A percentile compares a stretch with the other conserved stretches of the same genome.
Evolutionary conservation across 2,797 vertebrate species (phyloP).

Genomic region (Pseudotriccus pelzelni): DNA sequence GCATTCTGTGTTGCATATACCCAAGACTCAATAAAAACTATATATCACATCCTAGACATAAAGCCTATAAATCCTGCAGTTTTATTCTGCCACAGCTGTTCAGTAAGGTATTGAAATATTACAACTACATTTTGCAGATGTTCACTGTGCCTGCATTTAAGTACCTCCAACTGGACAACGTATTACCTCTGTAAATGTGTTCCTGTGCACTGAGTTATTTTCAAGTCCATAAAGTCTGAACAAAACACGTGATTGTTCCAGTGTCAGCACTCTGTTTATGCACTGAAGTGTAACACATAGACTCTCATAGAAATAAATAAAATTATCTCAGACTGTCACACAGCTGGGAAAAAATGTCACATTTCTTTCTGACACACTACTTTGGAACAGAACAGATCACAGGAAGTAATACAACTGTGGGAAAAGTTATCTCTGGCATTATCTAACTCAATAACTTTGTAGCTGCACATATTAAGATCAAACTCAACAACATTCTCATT

Average conservation of each 20-base stretch:
- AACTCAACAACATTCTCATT: neutral
- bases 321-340: neutral
- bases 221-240: slow-evolving; percentile 10
- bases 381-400: neutral
- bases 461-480: neutral
- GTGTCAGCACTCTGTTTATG: neutral
- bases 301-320: neutral
- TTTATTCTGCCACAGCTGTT: slow-evolving; percentile 25
- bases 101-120: neutral
- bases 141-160: neutral
- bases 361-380: neutral
- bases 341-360: neutral
- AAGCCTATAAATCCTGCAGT: neutral
- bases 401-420: neutral
- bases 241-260: neutral
- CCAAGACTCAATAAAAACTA: neutral
- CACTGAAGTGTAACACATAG: neutral
- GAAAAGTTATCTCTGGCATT: neutral
- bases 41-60: fast-evolving
- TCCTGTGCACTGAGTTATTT: neutral
- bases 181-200: neutral
- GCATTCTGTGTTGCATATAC: neutral
- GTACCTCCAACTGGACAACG: neutral
- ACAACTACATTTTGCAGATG: neutral
- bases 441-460: neutral